Conservation (phyloP, 2,113 vertebrate genomes). For the Dipodomys ordii region DNA sequence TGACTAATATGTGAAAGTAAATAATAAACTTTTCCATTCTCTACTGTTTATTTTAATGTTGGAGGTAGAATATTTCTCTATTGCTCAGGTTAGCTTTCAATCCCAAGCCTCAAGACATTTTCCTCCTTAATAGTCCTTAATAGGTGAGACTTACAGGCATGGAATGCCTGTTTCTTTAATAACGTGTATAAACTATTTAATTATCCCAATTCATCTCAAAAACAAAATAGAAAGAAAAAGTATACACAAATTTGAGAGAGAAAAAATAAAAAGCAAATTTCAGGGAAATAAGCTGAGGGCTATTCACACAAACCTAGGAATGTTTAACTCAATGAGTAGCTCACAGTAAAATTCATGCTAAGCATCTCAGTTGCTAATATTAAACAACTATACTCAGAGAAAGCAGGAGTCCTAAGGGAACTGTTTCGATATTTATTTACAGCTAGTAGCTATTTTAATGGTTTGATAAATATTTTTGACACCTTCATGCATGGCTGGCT, state of each 20-base stretch:
- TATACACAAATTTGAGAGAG: not conserved
- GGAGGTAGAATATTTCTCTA: not conserved
- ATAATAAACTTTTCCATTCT: not conserved
- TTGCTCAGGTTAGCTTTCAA: not conserved
- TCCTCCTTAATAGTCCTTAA: not conserved
- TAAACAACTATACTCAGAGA: not conserved
- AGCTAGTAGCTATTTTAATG: not conserved
- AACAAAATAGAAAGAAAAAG: not conserved
- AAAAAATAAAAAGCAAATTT: not conserved
- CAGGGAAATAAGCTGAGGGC: not conserved
- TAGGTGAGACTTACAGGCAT: not conserved
- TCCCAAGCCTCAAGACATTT: not conserved
- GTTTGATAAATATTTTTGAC: constrained; percentile 20
- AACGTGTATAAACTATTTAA: not conserved
- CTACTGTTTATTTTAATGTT: not conserved
- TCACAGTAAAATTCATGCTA: not conserved
- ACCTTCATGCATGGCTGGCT: constrained; percentile 31
- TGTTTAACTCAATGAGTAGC: not conserved
- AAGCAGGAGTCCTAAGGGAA: not conserved
- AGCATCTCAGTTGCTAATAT: not conserved
- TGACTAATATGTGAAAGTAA: not conserved
- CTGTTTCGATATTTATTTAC: not conserved
- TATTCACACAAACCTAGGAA: not conserved
- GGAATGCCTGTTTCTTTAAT: not conserved
- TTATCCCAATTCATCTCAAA: not conserved